Evolutionary conservation across 2,888 invertebrate genomes (phyloP), one percentile per base, ranked within the genome.

Genomic region (Halictus quadricinctus): DNA sequence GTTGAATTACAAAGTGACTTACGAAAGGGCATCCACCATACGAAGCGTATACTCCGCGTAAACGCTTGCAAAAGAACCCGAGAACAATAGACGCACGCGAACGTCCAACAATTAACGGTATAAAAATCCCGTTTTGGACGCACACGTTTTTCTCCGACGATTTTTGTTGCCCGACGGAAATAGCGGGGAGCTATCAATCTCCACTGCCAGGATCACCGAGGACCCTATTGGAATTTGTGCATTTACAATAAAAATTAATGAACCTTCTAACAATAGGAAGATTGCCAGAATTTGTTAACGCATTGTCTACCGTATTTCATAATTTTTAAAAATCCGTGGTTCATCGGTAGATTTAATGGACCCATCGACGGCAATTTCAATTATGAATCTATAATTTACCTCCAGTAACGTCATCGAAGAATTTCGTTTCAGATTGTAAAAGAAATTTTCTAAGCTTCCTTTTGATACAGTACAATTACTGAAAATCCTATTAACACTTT

Each of bases 1-100:
- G 85, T 78, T 85, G 85, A 85, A 85, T 87, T 83, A 85, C 86
- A 79, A 85, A 83, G 80, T 83, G 83, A 83, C 85, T 86, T 86
- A 75, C 80, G 85, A 86, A 85, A 85, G 83, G 79, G 82, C 78
- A 86, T 82, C 76, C 81, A 81, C 79, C 79, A 43, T 70, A 58
- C 25, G 69, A 50, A n/a, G 25, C 69, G 69, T 41, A n/a, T 69
- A 76, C 50, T 76, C 58, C 69, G n/a, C 18, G 64, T 48, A 73
- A 74, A 50, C 74, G 50, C 78, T 87, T 83, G 72, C 83, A 79
- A 87, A 87, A 80, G 83, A 80, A 81, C n/a, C 70, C 41, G 74
- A 46, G 83, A 87, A 87, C 83, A 80, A 87, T 83, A 64, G 76
- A 58, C 72, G 41, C 64, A 41, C 36, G 46, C 43, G 29, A 25